phyloP scores from a whole-genome alignment of 2,888 invertebrate species.

The Punctoribates punctum region DNA sequence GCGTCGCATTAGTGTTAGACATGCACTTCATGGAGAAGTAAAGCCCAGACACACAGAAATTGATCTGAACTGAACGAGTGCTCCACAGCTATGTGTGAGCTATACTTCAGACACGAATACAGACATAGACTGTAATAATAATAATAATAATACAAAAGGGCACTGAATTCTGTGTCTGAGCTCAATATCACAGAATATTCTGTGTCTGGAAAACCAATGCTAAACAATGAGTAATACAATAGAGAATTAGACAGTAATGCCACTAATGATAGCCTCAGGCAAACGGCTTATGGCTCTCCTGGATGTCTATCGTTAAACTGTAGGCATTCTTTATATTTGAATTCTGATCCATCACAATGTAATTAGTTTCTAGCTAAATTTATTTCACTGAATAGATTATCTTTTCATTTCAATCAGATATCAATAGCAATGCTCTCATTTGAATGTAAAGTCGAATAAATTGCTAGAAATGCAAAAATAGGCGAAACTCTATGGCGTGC shows the following conservation, averaged over 20 bases:
- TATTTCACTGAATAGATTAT: no score
- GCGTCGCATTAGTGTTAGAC: no score
- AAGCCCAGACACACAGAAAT: background rate
- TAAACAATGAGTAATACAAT: background rate
- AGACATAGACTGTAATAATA: constrained; percentile 8
- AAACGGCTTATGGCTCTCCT: no score
- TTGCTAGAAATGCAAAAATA: no score
- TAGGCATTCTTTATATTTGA: no score
- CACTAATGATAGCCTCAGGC: background rate
- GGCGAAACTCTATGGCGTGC: no score
- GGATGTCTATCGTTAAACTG: no score
- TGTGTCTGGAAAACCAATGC: background rate
- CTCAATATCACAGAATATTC: background rate
- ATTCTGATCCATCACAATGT: no score
- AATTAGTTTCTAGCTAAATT: no score
- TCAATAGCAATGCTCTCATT: no score
- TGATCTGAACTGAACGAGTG: constrained; percentile 1
- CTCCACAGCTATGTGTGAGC: background rate
- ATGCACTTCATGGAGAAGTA: background rate
- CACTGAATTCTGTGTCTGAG: background rate
- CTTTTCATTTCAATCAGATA: no score
- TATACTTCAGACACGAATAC: background rate
- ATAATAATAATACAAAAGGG: background rate
- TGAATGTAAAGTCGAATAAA: no score
- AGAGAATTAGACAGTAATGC: background rate